Percentiles rank a stretch among this genome's conserved stretches.
Conservation (phyloP, 1,140 invertebrate genomes). For the Augochlora pura region DNA sequence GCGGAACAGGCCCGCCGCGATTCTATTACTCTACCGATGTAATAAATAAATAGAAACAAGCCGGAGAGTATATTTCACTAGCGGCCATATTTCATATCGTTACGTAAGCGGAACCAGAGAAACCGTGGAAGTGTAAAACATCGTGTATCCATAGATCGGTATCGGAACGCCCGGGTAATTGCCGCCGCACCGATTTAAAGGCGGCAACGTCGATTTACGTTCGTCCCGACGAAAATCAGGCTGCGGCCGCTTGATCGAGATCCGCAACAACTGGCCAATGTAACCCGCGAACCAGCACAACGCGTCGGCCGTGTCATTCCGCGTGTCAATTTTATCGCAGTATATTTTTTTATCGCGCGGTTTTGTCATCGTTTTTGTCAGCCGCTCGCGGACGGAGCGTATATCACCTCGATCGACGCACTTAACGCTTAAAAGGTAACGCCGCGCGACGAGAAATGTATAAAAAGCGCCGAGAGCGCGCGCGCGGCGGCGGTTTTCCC, state of each 20-base stretch:
- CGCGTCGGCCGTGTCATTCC: background rate
- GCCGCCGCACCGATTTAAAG: background rate
- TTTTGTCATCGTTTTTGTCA: background rate
- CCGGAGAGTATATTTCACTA: background rate
- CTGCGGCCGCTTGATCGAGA: background rate
- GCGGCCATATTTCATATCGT: slow-evolving; percentile 21
- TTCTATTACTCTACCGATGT: slow-evolving; percentile 32
- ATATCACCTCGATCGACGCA: background rate
- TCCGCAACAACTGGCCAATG: too few relatives aligned
- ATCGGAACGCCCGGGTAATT: slow-evolving; percentile 15
- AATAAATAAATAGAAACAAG: slow-evolving; percentile 30
- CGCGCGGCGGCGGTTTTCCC: too few relatives aligned
- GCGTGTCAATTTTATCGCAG: background rate
- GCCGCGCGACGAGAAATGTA: too few relatives aligned
- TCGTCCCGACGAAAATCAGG: background rate
- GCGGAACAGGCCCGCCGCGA: slow-evolving; percentile 24
- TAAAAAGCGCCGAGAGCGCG: too few relatives aligned
- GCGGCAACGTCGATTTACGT: background rate
- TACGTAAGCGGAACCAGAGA: slow-evolving; percentile 5
- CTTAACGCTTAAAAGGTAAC: background rate
- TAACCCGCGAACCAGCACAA: too few relatives aligned
- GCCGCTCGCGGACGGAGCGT: background rate
- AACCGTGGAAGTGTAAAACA: slow-evolving; percentile 34
- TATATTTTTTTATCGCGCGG: background rate
- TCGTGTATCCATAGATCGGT: slow-evolving; percentile 35